Percentiles rank a stretch among this genome's conserved stretches.
phyloP scores from a whole-genome alignment of 2,888 invertebrate species.

The Conomelus anceps region DNA sequence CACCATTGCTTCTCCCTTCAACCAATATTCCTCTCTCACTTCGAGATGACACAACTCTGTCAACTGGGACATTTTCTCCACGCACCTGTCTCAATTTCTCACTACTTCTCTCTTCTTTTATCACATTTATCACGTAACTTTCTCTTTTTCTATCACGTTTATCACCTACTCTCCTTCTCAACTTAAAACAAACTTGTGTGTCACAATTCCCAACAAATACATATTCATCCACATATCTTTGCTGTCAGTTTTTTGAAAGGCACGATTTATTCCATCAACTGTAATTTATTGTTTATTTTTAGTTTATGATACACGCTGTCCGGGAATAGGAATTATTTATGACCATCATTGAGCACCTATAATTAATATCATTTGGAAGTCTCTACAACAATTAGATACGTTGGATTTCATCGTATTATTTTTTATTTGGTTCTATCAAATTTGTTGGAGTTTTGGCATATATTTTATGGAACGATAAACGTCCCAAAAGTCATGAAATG shows the following conservation, averaged over 20 bases:
- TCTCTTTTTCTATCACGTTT: not conserved
- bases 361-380: not conserved
- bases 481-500: not conserved
- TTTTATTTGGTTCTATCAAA: too few relatives aligned
- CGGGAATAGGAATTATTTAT: not conserved
- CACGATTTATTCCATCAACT: not conserved
- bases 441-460: not conserved
- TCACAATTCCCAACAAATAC: not conserved
- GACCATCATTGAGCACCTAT: not conserved
- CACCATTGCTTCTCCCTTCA: not conserved
- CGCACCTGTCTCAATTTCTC: not conserved
- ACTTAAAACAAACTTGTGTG: not conserved
- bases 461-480: not conserved
- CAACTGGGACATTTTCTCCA: not conserved
- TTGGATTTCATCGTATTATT: not conserved
- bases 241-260: not conserved
- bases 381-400: not conserved
- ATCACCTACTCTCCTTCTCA: not conserved
- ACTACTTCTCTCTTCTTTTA: not conserved
- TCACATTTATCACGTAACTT: not conserved
- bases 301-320: not conserved
- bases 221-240: not conserved
- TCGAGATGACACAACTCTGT: slow-evolving; percentile 4
- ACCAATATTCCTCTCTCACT: not conserved
- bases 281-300: not conserved